These are phyloP conservation scores for Athetis lepigone DNA, from an alignment of 2,888 invertebrate species.

Conservation along the genomic window DNA sequence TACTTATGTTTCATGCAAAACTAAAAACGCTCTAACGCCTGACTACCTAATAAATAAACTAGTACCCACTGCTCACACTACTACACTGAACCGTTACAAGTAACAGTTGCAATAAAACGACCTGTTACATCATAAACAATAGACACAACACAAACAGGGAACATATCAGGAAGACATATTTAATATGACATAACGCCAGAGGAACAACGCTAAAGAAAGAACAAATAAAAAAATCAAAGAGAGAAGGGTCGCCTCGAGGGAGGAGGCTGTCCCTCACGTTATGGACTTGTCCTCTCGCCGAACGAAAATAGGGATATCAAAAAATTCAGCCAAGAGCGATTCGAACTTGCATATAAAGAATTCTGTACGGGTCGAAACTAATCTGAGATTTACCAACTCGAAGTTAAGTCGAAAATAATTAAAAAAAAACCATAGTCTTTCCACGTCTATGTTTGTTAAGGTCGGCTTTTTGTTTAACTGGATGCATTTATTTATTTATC, in stretches of 20 bases:
- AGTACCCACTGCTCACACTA: neutral
- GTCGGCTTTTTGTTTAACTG: too few species aligned
- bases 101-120: neutral
- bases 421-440: too few species aligned
- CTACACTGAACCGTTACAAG: neutral
- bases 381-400: too few species aligned
- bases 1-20: too few species aligned
- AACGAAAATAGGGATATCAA: constrained; percentile 43
- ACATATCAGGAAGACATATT: constrained; percentile 40
- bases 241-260: constrained; percentile 58
- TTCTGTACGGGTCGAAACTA: too few species aligned
- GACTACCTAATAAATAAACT: too few species aligned
- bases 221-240: constrained; percentile 64
- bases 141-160: constrained; percentile 18
- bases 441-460: too few species aligned
- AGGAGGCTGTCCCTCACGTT: constrained; percentile 37
- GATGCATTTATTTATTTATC: too few species aligned
- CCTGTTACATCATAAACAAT: constrained; percentile 16
- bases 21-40: too few species aligned
- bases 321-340: too few species aligned
- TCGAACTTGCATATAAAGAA: too few species aligned
- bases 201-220: constrained; percentile 32
- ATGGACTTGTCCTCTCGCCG: constrained; percentile 35
- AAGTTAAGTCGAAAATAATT: too few species aligned
- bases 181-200: constrained; percentile 49